phyloP scores from a whole-genome alignment of 1,140 invertebrate species.

The Panagrolaimus sp. region DNA sequence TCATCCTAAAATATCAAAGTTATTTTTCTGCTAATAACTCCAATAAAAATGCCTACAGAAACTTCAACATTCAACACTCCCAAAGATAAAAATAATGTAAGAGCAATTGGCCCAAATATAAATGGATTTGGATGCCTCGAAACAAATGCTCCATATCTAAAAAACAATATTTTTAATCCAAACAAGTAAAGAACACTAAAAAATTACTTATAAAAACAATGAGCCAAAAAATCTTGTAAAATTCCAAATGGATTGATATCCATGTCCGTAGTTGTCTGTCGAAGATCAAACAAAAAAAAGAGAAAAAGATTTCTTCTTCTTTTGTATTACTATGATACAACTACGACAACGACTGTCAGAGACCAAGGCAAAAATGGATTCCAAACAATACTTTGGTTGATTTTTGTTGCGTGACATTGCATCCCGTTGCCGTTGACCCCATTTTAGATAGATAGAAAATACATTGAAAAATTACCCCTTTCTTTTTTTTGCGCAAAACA shows the following conservation, averaged over 20 bases:
- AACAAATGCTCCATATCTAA: constrained; percentile 49
- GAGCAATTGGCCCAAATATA: constrained; percentile 42
- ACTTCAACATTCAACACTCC: constrained; percentile 49
- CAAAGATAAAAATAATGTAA: constrained; percentile 45
- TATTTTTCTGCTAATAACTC: constrained; percentile 5
- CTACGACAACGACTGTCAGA: no score
- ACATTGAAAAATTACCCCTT: no score
- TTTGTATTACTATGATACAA: no score
- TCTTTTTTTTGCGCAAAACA: no score
- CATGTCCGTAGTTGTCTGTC: constrained; percentile 15
- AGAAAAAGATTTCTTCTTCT: no score
- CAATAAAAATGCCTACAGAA: constrained; percentile 31
- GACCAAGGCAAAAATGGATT: no score
- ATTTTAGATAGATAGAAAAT: no score
- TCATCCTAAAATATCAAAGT: constrained; percentile 45
- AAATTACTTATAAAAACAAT: constrained; percentile 36
- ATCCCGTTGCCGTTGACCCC: no score
- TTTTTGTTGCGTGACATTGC: no score
- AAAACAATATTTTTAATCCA: constrained; percentile 2
- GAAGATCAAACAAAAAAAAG: neutral
- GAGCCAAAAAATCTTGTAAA: constrained; percentile 45
- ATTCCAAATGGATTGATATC: constrained; percentile 35
- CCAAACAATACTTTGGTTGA: no score
- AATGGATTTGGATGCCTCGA: constrained; percentile 45
- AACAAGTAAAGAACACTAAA: neutral